Conservation (phyloP, 1,140 invertebrate species). For the Zaprionus capensis region DNA sequence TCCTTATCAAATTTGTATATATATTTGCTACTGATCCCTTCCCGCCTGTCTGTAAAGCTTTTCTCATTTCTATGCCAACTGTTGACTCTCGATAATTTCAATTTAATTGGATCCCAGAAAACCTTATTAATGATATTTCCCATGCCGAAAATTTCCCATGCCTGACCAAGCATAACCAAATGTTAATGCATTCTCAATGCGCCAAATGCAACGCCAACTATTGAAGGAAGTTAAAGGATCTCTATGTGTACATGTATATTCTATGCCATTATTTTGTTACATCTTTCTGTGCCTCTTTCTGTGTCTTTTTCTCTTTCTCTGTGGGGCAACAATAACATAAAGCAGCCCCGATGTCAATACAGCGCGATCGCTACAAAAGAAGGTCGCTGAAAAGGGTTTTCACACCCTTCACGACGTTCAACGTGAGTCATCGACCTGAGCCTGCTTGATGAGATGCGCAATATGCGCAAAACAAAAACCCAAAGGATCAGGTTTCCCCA, state of each 20-base stretch:
- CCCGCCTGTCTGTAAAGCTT: no score
- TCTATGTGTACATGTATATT: conserved; percentile 16
- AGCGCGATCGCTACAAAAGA: conserved; percentile 48
- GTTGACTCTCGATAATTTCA: not conserved
- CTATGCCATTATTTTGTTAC: conserved; percentile 20
- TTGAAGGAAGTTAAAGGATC: conserved; percentile 44
- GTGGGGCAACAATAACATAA: conserved; percentile 32
- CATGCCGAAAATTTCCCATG: conserved; percentile 61
- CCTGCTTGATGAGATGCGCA: not conserved
- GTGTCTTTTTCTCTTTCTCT: not conserved
- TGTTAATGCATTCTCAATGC: conserved; percentile 38
- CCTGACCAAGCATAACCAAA: conserved; percentile 66
- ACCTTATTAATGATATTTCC: conserved; percentile 2
- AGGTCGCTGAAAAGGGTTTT: conserved; percentile 47
- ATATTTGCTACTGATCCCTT: no score
- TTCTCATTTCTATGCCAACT: not conserved
- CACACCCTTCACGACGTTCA: conserved; percentile 46
- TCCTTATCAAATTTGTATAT: no score
- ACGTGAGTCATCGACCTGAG: conserved; percentile 65
- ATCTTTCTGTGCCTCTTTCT: conserved; percentile 6
- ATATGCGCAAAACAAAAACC: conserved; percentile 16
- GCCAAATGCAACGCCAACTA: conserved; percentile 49
- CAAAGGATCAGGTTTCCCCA: conserved; percentile 47
- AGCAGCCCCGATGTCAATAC: conserved; percentile 53
- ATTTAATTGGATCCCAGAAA: not conserved